Percentiles rank a stretch among this genome's conserved stretches.
These are phyloP conservation scores for Scaptomyza tumidula DNA, from an alignment of 2,888 invertebrate species.

Conservation along the genomic window DNA sequence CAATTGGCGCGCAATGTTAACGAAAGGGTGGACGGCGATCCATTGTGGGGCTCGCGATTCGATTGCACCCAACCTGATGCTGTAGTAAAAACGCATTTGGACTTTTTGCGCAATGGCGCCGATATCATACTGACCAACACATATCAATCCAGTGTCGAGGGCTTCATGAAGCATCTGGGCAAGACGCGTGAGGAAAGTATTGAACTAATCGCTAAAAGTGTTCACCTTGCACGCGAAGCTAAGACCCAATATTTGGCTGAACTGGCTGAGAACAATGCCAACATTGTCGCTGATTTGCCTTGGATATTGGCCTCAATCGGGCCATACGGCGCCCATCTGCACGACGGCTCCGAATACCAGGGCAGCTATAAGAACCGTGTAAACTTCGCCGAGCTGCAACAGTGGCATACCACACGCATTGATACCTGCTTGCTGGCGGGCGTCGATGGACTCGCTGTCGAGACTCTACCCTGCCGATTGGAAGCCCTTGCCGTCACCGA, in stretches of 20 bases:
- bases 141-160: constrained; percentile 93
- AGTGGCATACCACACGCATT: constrained; percentile 93
- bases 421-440: constrained; percentile 90
- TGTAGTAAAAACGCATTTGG: constrained; percentile 91
- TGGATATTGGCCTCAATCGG: constrained; percentile 94
- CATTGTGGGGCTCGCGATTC: constrained; percentile 94
- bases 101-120: constrained; percentile 94
- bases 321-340: constrained; percentile 94
- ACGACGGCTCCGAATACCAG: constrained; percentile 95
- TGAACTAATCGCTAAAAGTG: constrained; percentile 90
- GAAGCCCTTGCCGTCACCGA: constrained; percentile 94
- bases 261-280: constrained; percentile 33
- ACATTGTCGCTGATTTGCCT: constrained; percentile 41
- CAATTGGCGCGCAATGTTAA: constrained; percentile 91
- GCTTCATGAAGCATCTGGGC: constrained; percentile 90
- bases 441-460: constrained; percentile 92
- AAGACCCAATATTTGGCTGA: constrained; percentile 86
- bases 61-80: constrained; percentile 91
- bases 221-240: constrained; percentile 89
- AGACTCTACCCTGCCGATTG: constrained; percentile 92
- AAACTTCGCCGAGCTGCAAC: constrained; percentile 87
- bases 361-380: constrained; percentile 90
- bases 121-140: constrained; percentile 94
- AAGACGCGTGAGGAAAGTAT: constrained; percentile 88
- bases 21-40: constrained; percentile 91